phyloP scores from a whole-genome alignment of 2,797 vertebrate genomes.

The Momotus momota region DNA sequence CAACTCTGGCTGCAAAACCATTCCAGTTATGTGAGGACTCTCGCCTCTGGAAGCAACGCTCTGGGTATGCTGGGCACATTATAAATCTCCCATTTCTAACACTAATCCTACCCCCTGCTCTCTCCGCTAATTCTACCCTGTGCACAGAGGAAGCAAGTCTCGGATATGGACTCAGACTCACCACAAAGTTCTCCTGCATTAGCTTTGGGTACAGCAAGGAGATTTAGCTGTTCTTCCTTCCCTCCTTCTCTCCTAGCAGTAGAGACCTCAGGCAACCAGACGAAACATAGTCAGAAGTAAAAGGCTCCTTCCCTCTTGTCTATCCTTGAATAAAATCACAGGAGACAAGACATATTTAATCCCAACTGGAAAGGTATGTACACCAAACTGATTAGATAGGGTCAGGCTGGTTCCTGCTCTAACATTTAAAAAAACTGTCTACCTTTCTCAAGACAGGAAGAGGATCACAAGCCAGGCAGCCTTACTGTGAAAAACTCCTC shows the following conservation, averaged over 20 bases:
- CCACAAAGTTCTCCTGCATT: background rate
- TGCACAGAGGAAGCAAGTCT: background rate
- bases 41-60: background rate
- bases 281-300: background rate
- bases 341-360: slow-evolving; percentile 33
- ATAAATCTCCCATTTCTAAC: background rate
- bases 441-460: background rate
- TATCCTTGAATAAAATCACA: slow-evolving; percentile 36
- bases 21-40: background rate
- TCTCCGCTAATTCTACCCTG: background rate
- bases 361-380: background rate
- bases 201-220: background rate
- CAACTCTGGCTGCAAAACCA: background rate
- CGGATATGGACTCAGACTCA: background rate
- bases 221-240: background rate
- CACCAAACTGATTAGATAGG: slow-evolving; percentile 11
- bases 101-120: background rate
- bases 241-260: background rate
- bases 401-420: background rate
- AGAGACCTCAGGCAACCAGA: background rate
- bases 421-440: background rate
- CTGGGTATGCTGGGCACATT: background rate
- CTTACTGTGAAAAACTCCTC: slow-evolving; percentile 20
- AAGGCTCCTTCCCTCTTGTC: background rate
- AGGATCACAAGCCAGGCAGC: slow-evolving; percentile 30